Evolutionary conservation across 1,140 invertebrate genomes (phyloP).

Genomic region (Drosophila murphyi): DNA sequence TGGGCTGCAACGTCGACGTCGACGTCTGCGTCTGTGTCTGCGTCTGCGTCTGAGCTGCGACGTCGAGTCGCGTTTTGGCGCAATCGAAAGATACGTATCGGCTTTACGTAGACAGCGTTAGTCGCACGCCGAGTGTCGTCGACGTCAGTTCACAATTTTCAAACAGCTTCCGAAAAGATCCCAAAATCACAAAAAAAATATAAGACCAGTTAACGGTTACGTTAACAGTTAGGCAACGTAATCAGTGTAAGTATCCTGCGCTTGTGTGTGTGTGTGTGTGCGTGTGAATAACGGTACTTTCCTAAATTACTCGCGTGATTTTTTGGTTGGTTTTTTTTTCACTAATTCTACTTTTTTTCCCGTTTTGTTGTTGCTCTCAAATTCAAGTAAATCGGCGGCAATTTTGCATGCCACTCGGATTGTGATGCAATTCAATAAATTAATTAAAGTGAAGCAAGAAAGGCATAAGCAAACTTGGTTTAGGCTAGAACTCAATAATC

Average conservation of each 20-base stretch:
- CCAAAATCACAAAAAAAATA: constrained; percentile 3
- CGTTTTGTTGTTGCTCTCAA: constrained; percentile 1
- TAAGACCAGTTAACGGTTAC: background rate
- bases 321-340: background rate
- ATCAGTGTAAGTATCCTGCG: background rate
- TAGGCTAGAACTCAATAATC: background rate
- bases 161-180: constrained; percentile 11
- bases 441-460: background rate
- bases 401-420: background rate
- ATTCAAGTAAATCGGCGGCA: background rate
- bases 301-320: background rate
- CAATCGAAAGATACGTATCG: constrained; percentile 80
- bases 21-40: constrained; percentile 5
- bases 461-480: background rate
- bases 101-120: constrained; percentile 76
- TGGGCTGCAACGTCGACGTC: constrained; percentile 20
- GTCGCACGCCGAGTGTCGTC: constrained; percentile 69
- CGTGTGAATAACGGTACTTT: background rate
- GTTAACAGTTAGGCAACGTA: background rate
- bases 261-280: constrained; percentile 8
- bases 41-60: background rate
- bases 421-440: too few relatives aligned
- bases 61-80: constrained; percentile 61
- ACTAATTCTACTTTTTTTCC: background rate
- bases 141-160: constrained; percentile 70